phyloP scores from a whole-genome alignment of 2,888 invertebrate species.

The Andrena minutula region DNA sequence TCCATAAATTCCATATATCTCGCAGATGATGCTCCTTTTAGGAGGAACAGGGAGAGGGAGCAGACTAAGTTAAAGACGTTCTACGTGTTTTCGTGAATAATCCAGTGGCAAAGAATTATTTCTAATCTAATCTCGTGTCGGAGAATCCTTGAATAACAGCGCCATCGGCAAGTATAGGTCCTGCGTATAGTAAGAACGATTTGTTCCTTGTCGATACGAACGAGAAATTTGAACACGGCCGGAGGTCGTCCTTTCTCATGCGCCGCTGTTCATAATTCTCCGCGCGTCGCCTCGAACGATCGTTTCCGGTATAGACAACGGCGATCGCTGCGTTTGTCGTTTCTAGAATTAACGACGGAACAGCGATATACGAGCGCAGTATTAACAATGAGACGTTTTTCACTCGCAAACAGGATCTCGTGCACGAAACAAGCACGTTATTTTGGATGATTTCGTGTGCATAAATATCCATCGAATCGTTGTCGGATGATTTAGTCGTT shows the following conservation, averaged over 20 bases:
- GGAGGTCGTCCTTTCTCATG: conserved; percentile 31
- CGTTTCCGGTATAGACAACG: conserved; percentile 47
- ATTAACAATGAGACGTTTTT: conserved; percentile 45
- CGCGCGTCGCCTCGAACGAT: conserved; percentile 40
- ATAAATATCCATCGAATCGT: conserved; percentile 18
- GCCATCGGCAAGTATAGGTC: too few relatives aligned
- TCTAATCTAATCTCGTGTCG: conserved; percentile 1
- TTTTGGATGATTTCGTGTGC: neutral
- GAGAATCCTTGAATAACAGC: neutral
- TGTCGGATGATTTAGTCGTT: conserved; percentile 28
- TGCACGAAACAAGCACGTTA: conserved; percentile 11
- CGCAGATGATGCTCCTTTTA: too few relatives aligned
- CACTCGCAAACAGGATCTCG: conserved; percentile 18
- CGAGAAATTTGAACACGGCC: conserved; percentile 34
- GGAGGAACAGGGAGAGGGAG: too few relatives aligned
- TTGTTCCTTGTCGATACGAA: conserved; percentile 24
- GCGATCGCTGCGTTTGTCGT: conserved; percentile 43
- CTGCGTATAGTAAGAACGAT: neutral
- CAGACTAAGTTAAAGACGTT: too few relatives aligned
- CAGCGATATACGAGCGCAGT: conserved; percentile 1
- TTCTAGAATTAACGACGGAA: conserved; percentile 45
- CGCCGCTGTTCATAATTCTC: conserved; percentile 38
- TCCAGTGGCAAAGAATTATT: neutral
- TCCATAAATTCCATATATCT: too few relatives aligned
- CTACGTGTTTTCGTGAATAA: too few relatives aligned